phyloP scores from a whole-genome alignment of 2,113 vertebrate genomes.

The Aix galericulata region DNA sequence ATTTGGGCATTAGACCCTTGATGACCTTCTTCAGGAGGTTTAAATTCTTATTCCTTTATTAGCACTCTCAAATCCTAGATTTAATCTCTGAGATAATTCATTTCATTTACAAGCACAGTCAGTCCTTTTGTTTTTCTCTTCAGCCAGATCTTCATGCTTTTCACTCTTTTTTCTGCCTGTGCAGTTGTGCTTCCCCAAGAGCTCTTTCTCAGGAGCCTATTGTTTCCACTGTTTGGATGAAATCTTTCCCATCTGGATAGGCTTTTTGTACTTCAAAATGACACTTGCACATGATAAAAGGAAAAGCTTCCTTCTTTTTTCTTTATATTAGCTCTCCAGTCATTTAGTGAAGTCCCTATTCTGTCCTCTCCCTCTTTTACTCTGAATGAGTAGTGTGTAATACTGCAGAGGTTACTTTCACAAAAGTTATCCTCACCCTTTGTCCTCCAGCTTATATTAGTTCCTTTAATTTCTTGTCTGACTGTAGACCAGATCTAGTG shows the following conservation, averaged over 20 bases:
- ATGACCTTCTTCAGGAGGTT: not conserved
- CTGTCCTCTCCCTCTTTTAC: not conserved
- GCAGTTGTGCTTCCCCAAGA: not conserved
- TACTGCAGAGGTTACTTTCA: not conserved
- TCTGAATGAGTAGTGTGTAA: not conserved
- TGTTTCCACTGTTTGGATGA: constrained; percentile 16
- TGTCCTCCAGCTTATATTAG: not conserved
- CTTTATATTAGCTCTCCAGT: not conserved
- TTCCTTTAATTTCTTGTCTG: constrained; percentile 19
- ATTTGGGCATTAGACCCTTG: not conserved
- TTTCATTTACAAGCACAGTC: constrained; percentile 25
- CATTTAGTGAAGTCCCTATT: not conserved
- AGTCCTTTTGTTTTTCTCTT: constrained; percentile 40
- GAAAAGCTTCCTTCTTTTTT: constrained; percentile 9
- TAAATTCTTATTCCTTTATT: not conserved
- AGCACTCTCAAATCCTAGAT: constrained; percentile 43
- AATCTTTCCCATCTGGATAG: not conserved
- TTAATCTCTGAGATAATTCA: constrained; percentile 37
- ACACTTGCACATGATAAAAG: not conserved
- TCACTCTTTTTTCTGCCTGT: not conserved
- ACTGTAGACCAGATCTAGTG: not conserved
- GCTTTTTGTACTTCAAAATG: constrained; percentile 4
- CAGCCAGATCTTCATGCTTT: not conserved
- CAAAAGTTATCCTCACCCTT: not conserved
- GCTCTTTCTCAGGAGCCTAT: constrained; percentile 17